These are phyloP conservation scores for Phalanger gymnotis DNA, from an alignment of 2,797 vertebrate species.

Conservation along the genomic window DNA sequence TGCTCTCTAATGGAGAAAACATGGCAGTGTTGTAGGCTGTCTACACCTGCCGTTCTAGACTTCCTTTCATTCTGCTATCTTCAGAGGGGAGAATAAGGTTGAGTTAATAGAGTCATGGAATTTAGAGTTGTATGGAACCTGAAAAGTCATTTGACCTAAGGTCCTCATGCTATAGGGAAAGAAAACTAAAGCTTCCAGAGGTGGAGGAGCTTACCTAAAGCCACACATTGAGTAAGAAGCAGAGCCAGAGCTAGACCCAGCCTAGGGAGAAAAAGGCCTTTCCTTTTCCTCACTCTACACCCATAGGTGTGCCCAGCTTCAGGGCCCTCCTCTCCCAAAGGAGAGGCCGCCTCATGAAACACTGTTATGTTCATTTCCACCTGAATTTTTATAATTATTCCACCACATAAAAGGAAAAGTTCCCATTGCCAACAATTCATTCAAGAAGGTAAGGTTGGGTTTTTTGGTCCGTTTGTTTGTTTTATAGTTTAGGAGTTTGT, in stretches of 20 bases:
- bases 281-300: neutral
- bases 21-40: neutral
- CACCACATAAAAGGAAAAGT: slow-evolving; percentile 42
- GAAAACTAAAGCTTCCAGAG: too few relatives aligned
- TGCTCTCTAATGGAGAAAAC: neutral
- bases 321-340: neutral
- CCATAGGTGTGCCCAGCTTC: too few relatives aligned
- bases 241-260: neutral
- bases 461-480: too few relatives aligned
- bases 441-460: slow-evolving; percentile 6
- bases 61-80: neutral
- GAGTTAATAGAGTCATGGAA: too few relatives aligned
- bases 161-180: neutral
- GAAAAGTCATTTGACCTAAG: too few relatives aligned
- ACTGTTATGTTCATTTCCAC: neutral
- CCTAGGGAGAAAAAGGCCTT: neutral
- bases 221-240: neutral
- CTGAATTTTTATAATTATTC: slow-evolving; percentile 31
- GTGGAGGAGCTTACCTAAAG: neutral
- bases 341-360: neutral
- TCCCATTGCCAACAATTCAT: slow-evolving; percentile 41
- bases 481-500: neutral
- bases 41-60: neutral
- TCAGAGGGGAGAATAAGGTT: neutral
- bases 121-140: too few relatives aligned